Conservation (phyloP, 2,113 vertebrate genomes). For the Heliornis fulica region DNA sequence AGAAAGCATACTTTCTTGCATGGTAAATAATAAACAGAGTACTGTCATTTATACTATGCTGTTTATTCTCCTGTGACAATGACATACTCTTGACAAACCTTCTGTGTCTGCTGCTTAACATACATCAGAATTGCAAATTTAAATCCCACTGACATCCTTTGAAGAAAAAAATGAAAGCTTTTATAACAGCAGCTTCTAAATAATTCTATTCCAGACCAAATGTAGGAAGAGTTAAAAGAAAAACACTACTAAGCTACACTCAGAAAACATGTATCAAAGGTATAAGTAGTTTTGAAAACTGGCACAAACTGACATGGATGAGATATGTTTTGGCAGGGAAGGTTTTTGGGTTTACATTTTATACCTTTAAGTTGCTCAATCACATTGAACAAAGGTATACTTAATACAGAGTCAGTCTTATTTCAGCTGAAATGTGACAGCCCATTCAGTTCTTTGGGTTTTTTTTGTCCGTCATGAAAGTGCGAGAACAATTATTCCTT, state of each 20-base stretch:
- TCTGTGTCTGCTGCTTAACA: not conserved
- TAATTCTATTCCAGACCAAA: not conserved
- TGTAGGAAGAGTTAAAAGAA: not conserved
- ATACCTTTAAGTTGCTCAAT: not conserved
- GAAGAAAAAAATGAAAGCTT: not conserved
- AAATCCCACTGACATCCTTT: not conserved
- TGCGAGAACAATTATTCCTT: not conserved
- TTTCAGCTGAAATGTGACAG: not conserved
- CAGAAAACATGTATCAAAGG: not conserved
- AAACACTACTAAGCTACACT: not conserved
- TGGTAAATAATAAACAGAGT: not conserved
- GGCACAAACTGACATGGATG: not conserved
- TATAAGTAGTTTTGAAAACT: not conserved
- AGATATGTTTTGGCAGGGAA: not conserved
- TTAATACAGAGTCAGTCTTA: not conserved
- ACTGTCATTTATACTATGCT: not conserved
- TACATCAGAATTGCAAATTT: not conserved
- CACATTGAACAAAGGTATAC: not conserved
- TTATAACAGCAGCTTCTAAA: not conserved
- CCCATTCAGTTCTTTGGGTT: not conserved
- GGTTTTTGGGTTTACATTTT: not conserved
- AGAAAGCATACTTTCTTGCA: not conserved
- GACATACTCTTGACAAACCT: not conserved
- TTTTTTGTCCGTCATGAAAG: not conserved
- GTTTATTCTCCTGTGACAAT: not conserved